Conservation (phyloP, 2,113 vertebrate species). For the Ploceus nigricollis region DNA sequence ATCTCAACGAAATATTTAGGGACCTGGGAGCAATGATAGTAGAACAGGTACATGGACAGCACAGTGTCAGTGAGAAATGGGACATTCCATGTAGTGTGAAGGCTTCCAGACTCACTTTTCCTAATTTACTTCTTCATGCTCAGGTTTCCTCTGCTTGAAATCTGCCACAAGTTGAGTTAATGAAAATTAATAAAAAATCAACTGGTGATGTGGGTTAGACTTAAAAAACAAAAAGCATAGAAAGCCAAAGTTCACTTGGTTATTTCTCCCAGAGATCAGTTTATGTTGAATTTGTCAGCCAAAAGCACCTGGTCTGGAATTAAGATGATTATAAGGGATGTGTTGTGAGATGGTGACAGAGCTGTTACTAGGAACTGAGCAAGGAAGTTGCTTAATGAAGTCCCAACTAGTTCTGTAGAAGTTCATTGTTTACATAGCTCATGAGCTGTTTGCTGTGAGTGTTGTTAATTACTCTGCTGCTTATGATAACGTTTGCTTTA, state of each 20-base stretch:
- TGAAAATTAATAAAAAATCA: not conserved
- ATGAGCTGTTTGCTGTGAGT: not conserved
- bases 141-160: not conserved
- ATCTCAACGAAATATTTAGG: slow-evolving; percentile 94
- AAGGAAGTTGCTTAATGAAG: not conserved
- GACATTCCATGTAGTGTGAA: not conserved
- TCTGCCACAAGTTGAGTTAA: not conserved
- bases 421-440: not conserved
- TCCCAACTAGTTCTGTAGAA: not conserved
- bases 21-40: slow-evolving; percentile 96
- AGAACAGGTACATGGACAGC: slow-evolving; percentile 83
- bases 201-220: not conserved
- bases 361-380: not conserved
- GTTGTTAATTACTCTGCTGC: not conserved
- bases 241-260: not conserved
- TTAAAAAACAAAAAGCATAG: not conserved
- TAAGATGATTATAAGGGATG: not conserved
- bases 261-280: not conserved
- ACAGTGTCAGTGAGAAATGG: not conserved
- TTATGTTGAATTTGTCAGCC: not conserved
- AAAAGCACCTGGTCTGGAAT: not conserved
- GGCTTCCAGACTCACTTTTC: not conserved
- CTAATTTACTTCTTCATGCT: not conserved
- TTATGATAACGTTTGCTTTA: not conserved
- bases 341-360: not conserved